phyloP scores from a whole-genome alignment of 1,140 invertebrate genomes.

The Bacillus rossius region DNA sequence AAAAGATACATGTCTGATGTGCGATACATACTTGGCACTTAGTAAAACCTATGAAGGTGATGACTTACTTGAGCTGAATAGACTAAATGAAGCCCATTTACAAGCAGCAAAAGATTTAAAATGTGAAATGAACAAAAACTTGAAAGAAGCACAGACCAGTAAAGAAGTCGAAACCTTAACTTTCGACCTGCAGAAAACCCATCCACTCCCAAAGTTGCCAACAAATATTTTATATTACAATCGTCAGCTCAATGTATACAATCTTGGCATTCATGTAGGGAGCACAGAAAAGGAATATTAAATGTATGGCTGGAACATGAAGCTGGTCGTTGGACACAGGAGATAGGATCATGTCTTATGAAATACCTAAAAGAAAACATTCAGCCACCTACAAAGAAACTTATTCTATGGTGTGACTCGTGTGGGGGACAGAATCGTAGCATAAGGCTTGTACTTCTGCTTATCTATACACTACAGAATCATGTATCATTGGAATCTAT shows the following conservation, averaged over 20 bases:
- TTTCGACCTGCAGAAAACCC: constrained; percentile 35
- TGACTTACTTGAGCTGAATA: too few relatives aligned
- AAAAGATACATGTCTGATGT: too few relatives aligned
- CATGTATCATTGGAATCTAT: constrained; percentile 27
- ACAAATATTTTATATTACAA: constrained; percentile 33
- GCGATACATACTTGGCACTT: too few relatives aligned
- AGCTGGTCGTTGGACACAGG: constrained; percentile 31
- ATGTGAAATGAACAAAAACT: too few relatives aligned
- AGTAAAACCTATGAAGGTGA: too few relatives aligned
- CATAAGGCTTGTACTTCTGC: constrained; percentile 34
- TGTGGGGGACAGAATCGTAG: constrained; percentile 38
- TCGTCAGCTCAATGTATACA: constrained; percentile 30
- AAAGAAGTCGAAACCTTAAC: constrained; percentile 22
- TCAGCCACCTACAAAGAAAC: constrained; percentile 20
- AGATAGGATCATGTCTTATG: constrained; percentile 33
- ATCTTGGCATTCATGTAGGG: constrained; percentile 27
- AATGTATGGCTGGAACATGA: constrained; percentile 33
- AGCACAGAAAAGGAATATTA: constrained; percentile 22
- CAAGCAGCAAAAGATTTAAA: too few relatives aligned
- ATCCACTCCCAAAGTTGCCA: constrained; percentile 31
- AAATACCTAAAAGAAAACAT: constrained; percentile 30
- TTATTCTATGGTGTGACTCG: constrained; percentile 37
- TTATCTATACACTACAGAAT: constrained; percentile 25
- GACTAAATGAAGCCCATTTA: too few relatives aligned
- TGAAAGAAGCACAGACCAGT: too few relatives aligned